Evolutionary conservation across 2,113 vertebrate species (phyloP), one percentile per base, ranked within the genome.

Genomic region (Taurulus bubalis): DNA sequence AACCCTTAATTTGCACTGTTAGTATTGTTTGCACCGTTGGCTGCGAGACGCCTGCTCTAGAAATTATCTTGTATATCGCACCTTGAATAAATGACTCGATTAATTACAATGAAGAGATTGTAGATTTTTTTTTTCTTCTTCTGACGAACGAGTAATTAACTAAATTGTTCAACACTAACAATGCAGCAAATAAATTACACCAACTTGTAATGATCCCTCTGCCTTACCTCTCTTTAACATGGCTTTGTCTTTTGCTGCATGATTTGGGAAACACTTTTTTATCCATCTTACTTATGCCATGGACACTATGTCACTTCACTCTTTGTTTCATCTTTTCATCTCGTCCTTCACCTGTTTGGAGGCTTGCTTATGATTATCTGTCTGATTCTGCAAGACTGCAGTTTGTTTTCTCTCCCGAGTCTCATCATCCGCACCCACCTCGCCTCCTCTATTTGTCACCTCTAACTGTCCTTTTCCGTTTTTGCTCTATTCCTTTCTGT

Each of bases 381-480:
- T 16, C 51, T 10, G 14, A 71, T 58, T 85, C n/a, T 58, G 34
- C 5, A 67, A 2, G 38, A 12, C 16, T 45, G 0, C 65, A 26
- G 51, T 58, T 71, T 20, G 55, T 36, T 80, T 72, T 16, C 10
- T 40, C 47, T 8, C 18, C 18, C 8, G 18, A n/a, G 15, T 64
- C 63, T 81, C 15, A 28, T 20, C 20, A 14, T 40, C 47, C 68
- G n/a, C n/a, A 20, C 47, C 58, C 34, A 49, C 26, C n/a, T 77
- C n/a, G 16, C 15, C 58, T 53, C 42, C 16, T 53, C 42, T 49
- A 26, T 28, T 55, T 71, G 32, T 71, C 49, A 69, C 75, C 72
- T 87, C 58, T 20, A 12, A 42, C n/a, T 30, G 30, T 63, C 76
- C 69, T 80, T 67, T 47, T n/a, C 28, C 18, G 63, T 32, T 65